Conservation (phyloP, 2,888 invertebrate species). For the Pristionchus japonicus region DNA sequence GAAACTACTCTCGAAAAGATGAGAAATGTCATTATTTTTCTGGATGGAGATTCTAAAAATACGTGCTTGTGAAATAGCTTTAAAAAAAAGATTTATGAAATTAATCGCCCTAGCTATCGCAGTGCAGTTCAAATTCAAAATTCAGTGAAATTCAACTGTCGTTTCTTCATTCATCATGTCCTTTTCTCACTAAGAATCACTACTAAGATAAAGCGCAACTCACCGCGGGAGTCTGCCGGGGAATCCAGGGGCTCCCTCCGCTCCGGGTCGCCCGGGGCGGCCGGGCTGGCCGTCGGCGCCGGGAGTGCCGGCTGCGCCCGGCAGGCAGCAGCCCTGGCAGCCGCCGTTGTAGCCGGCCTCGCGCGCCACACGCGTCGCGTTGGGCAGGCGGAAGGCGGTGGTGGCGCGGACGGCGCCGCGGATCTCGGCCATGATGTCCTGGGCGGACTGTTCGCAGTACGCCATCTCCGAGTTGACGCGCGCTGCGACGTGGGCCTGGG, state of each 20-base stretch:
- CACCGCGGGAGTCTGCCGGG: conserved; percentile 42
- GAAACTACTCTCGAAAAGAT: too few species aligned
- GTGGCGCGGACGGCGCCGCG: background rate
- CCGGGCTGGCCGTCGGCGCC: conserved; percentile 38
- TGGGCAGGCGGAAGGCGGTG: background rate
- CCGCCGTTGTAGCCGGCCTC: conserved; percentile 44
- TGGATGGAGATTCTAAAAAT: too few species aligned
- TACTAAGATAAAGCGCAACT: too few species aligned
- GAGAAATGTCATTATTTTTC: too few species aligned
- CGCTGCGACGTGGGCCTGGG: background rate
- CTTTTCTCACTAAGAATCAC: too few species aligned
- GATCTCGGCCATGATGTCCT: conserved; percentile 31
- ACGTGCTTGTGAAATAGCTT: too few species aligned
- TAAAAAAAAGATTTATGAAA: too few species aligned
- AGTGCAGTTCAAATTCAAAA: too few species aligned
- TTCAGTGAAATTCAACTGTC: too few species aligned
- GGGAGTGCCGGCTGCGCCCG: background rate
- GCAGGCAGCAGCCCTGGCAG: conserved; percentile 47
- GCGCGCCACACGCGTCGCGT: conserved; percentile 24
- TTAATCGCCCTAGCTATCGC: too few species aligned
- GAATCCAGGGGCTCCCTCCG: conserved; percentile 44
- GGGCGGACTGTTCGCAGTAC: conserved; percentile 20
- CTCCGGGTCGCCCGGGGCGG: conserved; percentile 17
- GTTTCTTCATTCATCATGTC: too few species aligned
- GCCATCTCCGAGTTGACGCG: background rate